phyloP scores from a whole-genome alignment of 2,113 vertebrate genomes.

The Colius striatus region DNA sequence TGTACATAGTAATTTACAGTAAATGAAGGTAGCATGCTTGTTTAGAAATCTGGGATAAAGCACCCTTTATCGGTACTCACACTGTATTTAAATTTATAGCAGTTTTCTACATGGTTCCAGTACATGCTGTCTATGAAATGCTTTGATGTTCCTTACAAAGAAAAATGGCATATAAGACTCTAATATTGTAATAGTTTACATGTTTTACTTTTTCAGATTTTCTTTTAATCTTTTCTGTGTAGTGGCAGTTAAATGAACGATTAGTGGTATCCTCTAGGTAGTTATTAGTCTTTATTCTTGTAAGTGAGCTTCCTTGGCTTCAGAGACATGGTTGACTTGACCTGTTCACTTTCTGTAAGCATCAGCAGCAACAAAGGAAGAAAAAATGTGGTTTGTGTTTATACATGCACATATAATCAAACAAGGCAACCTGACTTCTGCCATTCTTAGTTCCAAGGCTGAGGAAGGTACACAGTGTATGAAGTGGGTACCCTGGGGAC shows the following conservation, averaged over 20 bases:
- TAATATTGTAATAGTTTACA: background rate
- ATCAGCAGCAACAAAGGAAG: background rate
- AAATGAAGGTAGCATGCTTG: background rate
- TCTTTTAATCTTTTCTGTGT: background rate
- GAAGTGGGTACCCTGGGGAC: too few relatives aligned
- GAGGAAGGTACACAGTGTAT: background rate
- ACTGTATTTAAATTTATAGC: background rate
- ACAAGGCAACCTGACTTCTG: background rate
- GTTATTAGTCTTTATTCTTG: background rate
- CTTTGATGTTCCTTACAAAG: background rate
- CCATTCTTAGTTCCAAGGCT: background rate
- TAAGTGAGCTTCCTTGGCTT: background rate
- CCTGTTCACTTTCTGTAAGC: background rate
- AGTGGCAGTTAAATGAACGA: background rate
- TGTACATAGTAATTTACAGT: background rate
- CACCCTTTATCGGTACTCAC: background rate
- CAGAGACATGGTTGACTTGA: background rate
- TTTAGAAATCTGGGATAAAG: background rate
- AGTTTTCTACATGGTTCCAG: fast-evolving
- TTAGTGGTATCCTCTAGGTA: background rate
- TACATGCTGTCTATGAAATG: background rate
- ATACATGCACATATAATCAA: background rate
- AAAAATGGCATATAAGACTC: background rate
- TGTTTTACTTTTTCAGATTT: background rate
- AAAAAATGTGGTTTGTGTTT: background rate